These are phyloP conservation scores for Crenuchus spilurus DNA, from an alignment of 2,797 vertebrate species.

Conservation along the genomic window DNA sequence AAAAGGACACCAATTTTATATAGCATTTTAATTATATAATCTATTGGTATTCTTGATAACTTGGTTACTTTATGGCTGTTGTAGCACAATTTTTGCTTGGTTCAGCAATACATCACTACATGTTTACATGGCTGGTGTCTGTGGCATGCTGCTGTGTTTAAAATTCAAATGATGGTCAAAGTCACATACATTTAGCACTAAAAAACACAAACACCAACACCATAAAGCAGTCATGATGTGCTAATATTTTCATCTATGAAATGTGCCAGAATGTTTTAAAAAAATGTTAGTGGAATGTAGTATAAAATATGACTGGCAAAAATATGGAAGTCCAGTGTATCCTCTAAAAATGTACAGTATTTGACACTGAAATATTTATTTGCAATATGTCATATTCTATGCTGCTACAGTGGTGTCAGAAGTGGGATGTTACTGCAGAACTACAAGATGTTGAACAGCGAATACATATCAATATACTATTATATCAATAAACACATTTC, in stretches of 20 bases:
- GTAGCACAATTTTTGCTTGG: not conserved
- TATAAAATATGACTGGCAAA: not conserved
- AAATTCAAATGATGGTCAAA: not conserved
- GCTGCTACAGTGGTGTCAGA: no score
- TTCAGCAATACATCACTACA: not conserved
- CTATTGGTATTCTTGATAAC: not conserved
- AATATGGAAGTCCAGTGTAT: no score
- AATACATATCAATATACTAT: no score
- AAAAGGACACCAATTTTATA: not conserved
- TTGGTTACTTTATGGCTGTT: not conserved
- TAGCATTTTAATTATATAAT: not conserved
- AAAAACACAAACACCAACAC: not conserved
- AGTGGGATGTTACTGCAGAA: no score
- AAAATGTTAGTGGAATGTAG: not conserved
- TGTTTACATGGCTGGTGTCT: not conserved
- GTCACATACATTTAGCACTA: no score
- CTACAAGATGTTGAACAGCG: no score
- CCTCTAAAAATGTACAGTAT: no score
- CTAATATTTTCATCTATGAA: not conserved
- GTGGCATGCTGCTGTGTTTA: not conserved
- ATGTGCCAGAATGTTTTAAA: not conserved
- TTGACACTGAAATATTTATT: no score
- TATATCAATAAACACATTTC: no score
- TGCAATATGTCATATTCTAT: no score
- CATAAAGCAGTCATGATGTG: not conserved